phyloP scores from a whole-genome alignment of 1,140 invertebrate species.

The Trichogramma pretiosum region DNA sequence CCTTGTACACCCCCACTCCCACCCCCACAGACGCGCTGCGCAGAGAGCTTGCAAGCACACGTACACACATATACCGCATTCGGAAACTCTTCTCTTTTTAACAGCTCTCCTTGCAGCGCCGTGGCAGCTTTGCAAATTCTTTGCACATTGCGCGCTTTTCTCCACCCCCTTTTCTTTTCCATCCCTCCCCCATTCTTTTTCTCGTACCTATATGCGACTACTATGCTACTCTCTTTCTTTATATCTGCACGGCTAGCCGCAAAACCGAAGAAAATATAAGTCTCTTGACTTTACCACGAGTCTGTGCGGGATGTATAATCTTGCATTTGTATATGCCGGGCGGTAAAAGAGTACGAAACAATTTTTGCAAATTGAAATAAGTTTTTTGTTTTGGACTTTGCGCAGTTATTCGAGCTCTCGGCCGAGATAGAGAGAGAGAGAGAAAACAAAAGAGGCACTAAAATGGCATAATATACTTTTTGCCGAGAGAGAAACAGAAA shows the following conservation, averaged over 20 bases:
- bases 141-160: constrained; percentile 9
- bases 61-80: constrained; percentile 1
- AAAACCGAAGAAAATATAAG: background rate
- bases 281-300: constrained; percentile 8
- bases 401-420: too few species aligned
- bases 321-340: too few species aligned
- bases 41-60: background rate
- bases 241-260: constrained; percentile 20
- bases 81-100: constrained; percentile 3
- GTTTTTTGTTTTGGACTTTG: too few species aligned
- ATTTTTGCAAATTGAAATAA: background rate
- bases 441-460: too few species aligned
- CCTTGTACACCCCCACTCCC: constrained; percentile 20
- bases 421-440: too few species aligned
- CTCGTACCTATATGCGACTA: constrained; percentile 1
- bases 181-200: background rate
- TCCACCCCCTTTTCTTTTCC: constrained; percentile 10
- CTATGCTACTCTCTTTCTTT: too few species aligned
- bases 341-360: too few species aligned
- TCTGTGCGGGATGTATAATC: too few species aligned
- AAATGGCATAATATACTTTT: too few species aligned
- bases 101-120: too few species aligned
- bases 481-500: too few species aligned
- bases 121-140: too few species aligned
- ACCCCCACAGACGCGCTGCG: constrained; percentile 3